A percentile compares a stretch with the other conserved stretches of the same genome.
phyloP scores from a whole-genome alignment of 2,888 invertebrate species.

The Hydrotaea cyrtoneurina region DNA sequence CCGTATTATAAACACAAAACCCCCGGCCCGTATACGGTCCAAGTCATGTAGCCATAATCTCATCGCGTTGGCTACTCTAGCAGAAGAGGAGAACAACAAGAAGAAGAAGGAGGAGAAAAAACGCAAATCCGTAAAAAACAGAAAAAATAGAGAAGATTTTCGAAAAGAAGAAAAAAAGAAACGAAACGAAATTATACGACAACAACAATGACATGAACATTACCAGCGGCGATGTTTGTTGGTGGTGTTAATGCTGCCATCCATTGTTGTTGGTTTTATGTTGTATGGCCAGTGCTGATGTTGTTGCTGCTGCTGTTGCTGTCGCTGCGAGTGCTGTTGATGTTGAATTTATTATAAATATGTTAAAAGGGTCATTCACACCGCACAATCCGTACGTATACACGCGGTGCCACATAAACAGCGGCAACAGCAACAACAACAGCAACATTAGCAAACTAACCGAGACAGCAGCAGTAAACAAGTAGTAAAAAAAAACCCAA shows the following conservation, averaged over 20 bases:
- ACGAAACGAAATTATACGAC: no score
- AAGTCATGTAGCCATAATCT: not conserved
- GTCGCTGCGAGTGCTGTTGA: not conserved
- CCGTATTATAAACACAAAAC: not conserved
- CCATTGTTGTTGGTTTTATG: not conserved
- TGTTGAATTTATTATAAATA: conserved; percentile 40
- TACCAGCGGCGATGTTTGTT: not conserved
- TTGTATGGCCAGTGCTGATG: not conserved
- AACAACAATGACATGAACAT: conserved; percentile 16
- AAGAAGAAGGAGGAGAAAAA: not conserved
- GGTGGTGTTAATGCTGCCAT: not conserved
- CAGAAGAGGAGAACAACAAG: not conserved
- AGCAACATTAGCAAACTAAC: no score
- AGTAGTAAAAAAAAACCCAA: not conserved
- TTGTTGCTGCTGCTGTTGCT: not conserved
- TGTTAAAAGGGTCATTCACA: conserved; percentile 42
- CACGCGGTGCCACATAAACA: conserved; percentile 16
- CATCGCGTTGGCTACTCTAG: not conserved
- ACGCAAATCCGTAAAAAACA: not conserved
- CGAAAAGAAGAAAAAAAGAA: not conserved
- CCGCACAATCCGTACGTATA: conserved; percentile 11
- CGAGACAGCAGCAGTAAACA: conserved; percentile 15
- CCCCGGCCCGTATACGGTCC: not conserved
- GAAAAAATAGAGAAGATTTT: not conserved
- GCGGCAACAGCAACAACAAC: not conserved